Evolutionary conservation across 2,797 vertebrate genomes (phyloP).

Genomic region (Aphelocoma californica): DNA sequence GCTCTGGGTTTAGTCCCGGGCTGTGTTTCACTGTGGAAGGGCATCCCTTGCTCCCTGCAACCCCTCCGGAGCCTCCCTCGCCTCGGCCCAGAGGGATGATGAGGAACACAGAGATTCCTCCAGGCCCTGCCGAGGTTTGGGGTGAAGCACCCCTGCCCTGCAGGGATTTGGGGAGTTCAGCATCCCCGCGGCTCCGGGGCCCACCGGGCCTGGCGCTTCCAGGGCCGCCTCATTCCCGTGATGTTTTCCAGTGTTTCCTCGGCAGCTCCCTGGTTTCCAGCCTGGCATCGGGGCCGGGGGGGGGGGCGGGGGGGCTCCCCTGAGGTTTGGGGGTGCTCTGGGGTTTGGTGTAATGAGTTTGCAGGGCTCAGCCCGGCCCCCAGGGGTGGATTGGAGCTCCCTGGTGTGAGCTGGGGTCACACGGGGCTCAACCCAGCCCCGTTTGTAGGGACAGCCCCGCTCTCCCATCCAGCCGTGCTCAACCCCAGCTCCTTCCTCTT

Average conservation of each 20-base stretch:
- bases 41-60: neutral
- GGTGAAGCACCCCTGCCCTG: neutral
- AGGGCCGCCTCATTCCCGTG: rapidly evolving
- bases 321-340: neutral
- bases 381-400: neutral
- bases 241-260: rapidly evolving
- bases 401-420: neutral
- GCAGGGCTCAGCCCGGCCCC: neutral
- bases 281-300: rapidly evolving
- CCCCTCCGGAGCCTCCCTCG: neutral
- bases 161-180: neutral
- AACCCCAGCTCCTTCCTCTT: neutral
- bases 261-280: neutral
- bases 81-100: rapidly evolving
- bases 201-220: rapidly evolving
- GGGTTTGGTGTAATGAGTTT: rapidly evolving
- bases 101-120: rapidly evolving
- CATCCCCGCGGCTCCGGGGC: neutral
- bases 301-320: no score
- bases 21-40: rapidly evolving
- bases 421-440: neutral
- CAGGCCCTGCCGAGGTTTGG: neutral
- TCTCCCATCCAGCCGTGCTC: rapidly evolving
- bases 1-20: rapidly evolving
- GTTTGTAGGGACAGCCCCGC: neutral